Conservation (phyloP, 2,888 invertebrate species). For the Cosmia trapezina region DNA sequence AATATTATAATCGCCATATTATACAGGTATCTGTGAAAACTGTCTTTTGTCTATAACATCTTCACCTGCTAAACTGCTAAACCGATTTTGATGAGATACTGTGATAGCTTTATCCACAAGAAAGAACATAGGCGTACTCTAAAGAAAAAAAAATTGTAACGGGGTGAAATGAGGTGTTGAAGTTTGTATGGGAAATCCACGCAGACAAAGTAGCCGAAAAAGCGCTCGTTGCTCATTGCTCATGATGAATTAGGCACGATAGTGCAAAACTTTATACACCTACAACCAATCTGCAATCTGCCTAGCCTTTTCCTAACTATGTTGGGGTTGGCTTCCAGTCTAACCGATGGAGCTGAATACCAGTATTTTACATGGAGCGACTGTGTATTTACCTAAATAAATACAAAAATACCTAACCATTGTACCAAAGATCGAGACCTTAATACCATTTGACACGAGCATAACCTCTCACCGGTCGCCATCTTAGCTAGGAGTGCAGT, state of each 20-base stretch:
- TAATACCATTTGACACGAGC: constrained; percentile 59
- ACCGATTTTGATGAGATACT: not conserved
- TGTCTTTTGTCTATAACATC: not conserved
- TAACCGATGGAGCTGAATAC: not conserved
- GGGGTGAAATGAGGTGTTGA: not conserved
- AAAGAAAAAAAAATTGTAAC: not conserved
- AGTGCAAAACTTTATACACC: no score
- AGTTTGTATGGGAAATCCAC: not conserved
- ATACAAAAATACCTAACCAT: not conserved
- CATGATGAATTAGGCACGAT: no score
- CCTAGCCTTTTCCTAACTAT: no score
- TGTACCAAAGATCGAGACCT: constrained; percentile 22
- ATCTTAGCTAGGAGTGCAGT: constrained; percentile 52
- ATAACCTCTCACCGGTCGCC: constrained; percentile 59
- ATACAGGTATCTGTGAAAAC: not conserved
- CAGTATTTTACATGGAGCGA: not conserved
- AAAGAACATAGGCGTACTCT: not conserved
- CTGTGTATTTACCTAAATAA: not conserved
- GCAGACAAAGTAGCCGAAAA: not conserved
- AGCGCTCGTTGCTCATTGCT: no score
- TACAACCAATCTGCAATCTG: no score
- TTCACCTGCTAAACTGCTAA: not conserved
- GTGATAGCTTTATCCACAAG: not conserved
- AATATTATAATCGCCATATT: not conserved
- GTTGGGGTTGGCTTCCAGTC: not conserved